These are phyloP conservation scores for Menidia beryllina DNA, from an alignment of 2,113 vertebrate species.

Conservation along the genomic window DNA sequence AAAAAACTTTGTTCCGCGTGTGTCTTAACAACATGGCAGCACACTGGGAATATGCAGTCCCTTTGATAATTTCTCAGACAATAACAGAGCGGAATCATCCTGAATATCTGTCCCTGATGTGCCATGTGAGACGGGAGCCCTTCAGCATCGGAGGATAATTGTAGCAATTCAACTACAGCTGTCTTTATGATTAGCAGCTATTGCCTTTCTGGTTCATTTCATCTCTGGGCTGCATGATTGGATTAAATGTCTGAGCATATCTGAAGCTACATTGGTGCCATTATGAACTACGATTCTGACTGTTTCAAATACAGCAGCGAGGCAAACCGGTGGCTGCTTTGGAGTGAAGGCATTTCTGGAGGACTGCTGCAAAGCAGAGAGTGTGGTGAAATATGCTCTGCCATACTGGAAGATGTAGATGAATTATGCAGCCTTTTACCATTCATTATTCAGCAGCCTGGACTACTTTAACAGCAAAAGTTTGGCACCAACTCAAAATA, in stretches of 20 bases:
- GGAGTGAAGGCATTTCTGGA: conserved; percentile 40
- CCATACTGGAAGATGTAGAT: conserved; percentile 74
- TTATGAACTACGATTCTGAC: conserved; percentile 31
- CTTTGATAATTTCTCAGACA: conserved; percentile 16
- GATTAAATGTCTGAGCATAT: conserved; percentile 30
- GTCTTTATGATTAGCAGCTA: conserved; percentile 36
- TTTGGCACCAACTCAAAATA: conserved; percentile 41
- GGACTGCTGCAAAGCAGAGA: conserved; percentile 17
- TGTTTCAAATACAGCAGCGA: conserved; percentile 6
- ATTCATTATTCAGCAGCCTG: conserved; percentile 80
- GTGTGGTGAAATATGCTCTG: conserved; percentile 69
- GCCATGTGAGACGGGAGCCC: conserved; percentile 6
- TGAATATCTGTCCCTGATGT: conserved; percentile 10
- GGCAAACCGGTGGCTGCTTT: conserved; percentile 25
- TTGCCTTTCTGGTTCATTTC: conserved; percentile 32
- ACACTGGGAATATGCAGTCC: neutral
- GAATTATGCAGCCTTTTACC: conserved; percentile 76
- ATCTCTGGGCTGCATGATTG: conserved; percentile 16
- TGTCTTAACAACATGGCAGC: neutral
- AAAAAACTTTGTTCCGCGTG: neutral
- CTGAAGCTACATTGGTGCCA: conserved; percentile 11
- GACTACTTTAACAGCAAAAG: conserved; percentile 66
- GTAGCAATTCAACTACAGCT: conserved; percentile 18
- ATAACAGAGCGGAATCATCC: conserved; percentile 8
- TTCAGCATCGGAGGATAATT: conserved; percentile 31